A percentile compares a stretch with the other conserved stretches of the same genome.
phyloP scores from a whole-genome alignment of 2,888 invertebrate genomes.

The Drosophila pseudotalamancana region DNA sequence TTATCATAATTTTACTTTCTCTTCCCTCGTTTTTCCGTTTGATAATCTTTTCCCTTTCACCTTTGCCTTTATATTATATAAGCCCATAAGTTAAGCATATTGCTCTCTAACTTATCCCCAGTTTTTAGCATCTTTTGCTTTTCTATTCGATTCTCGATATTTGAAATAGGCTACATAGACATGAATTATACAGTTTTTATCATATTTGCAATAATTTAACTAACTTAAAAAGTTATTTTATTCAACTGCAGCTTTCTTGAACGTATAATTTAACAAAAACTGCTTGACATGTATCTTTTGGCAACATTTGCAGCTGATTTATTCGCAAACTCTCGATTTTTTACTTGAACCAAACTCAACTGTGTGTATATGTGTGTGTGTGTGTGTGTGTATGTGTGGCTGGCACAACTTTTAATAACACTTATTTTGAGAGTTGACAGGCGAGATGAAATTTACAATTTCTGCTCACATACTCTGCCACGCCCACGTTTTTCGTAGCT shows the following conservation, averaged over 20 bases:
- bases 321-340: slow-evolving; percentile 15
- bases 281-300: slow-evolving; percentile 37
- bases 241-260: background rate
- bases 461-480: slow-evolving; percentile 7
- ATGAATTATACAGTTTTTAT: too few relatives aligned
- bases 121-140: background rate
- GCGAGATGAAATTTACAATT: slow-evolving; percentile 39
- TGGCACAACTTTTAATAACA: slow-evolving; percentile 46
- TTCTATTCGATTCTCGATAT: slow-evolving; percentile 11
- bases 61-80: too few relatives aligned
- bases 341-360: too few relatives aligned
- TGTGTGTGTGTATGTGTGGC: background rate
- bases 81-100: too few relatives aligned
- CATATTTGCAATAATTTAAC: slow-evolving; percentile 31
- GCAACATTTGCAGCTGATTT: slow-evolving; percentile 47
- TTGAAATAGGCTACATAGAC: too few relatives aligned
- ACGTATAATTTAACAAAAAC: slow-evolving; percentile 31
- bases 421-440: slow-evolving; percentile 28
- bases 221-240: slow-evolving; percentile 6
- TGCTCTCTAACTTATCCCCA: background rate
- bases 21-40: background rate
- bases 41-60: background rate
- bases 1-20: background rate
- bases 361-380: too few relatives aligned
- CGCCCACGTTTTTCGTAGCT: background rate